Evolutionary conservation across 2,797 vertebrate species (phyloP).

Genomic region (Arctocebus calabarensis): DNA sequence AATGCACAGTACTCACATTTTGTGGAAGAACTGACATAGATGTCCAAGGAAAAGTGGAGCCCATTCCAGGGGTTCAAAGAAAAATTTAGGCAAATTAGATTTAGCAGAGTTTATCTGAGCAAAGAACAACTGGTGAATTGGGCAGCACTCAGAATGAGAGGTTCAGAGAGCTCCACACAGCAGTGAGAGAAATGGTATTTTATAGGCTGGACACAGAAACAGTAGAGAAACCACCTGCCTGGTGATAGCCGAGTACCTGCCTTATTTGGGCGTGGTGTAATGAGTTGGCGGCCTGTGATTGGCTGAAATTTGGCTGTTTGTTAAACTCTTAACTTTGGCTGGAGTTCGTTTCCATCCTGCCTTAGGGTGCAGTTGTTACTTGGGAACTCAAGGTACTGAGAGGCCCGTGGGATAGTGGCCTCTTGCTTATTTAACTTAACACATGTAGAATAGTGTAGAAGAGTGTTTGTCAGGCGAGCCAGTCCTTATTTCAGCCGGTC

Average conservation of each 20-base stretch:
- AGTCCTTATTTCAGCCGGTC: not conserved
- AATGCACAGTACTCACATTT: not conserved
- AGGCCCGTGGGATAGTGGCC: not conserved
- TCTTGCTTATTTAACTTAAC: not conserved
- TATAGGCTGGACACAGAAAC: not conserved
- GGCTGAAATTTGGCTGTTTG: not conserved
- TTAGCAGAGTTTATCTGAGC: not conserved
- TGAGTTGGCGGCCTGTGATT: not conserved
- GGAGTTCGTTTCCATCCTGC: not conserved
- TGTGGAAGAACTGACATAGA: not conserved
- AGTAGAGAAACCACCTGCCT: not conserved
- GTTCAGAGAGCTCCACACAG: not conserved
- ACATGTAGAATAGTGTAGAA: not conserved
- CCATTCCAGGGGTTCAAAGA: not conserved
- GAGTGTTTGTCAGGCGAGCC: not conserved
- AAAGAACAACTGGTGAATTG: not conserved
- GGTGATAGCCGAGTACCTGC: not conserved
- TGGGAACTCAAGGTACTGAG: not conserved
- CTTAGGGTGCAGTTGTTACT: not conserved
- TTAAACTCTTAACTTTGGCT: not conserved
- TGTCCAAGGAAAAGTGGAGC: not conserved
- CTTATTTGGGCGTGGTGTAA: not conserved
- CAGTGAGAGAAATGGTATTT: not conserved
- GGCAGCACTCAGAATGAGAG: not conserved
- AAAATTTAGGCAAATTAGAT: not conserved